A percentile compares a stretch with the other conserved stretches of the same genome.
These are phyloP conservation scores for Umimayanthus kanabou DNA, from an alignment of 92 coral and sea anemone genomes.

Conservation along the genomic window DNA sequence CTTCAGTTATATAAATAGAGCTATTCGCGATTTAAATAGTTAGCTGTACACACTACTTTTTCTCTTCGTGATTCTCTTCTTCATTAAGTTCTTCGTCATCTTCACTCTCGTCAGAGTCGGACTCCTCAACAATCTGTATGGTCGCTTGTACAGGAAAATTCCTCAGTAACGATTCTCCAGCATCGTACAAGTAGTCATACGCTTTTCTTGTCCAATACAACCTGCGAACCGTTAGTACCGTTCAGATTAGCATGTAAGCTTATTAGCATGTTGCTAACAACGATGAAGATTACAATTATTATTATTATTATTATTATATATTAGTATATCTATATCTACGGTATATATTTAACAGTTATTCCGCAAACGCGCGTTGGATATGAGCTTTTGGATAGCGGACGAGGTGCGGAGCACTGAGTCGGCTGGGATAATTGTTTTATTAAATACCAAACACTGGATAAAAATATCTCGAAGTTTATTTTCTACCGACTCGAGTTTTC, in stretches of 20 bases:
- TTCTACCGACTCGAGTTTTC: too few relatives aligned
- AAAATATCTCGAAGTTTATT: too few relatives aligned
- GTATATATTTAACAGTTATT: too few relatives aligned
- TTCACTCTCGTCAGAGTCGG: slow-evolving; percentile 65
- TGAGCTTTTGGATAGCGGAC: too few relatives aligned
- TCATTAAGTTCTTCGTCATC: slow-evolving; percentile 55
- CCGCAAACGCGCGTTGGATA: too few relatives aligned
- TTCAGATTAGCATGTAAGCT: neutral
- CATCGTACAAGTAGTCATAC: slow-evolving; percentile 85
- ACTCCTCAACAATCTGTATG: slow-evolving; percentile 73
- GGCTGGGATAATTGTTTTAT: too few relatives aligned
- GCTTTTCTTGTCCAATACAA: slow-evolving; percentile 85
- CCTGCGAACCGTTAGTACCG: slow-evolving; percentile 30
- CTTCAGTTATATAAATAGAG: neutral
- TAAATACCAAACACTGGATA: too few relatives aligned
- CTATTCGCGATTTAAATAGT: neutral
- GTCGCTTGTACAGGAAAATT: slow-evolving; percentile 94
- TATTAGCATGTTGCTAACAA: neutral
- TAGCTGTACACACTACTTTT: slow-evolving; percentile 33
- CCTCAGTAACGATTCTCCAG: slow-evolving; percentile 75
- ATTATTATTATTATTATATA: too few relatives aligned
- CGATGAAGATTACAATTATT: too few relatives aligned
- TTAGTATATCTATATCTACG: too few relatives aligned
- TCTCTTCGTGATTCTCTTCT: slow-evolving; percentile 36
- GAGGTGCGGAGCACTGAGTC: too few relatives aligned